A percentile compares a stretch with the other conserved stretches of the same genome.
Evolutionary conservation across 1,140 invertebrate genomes (phyloP).

Genomic region (Lineus longissimus): DNA sequence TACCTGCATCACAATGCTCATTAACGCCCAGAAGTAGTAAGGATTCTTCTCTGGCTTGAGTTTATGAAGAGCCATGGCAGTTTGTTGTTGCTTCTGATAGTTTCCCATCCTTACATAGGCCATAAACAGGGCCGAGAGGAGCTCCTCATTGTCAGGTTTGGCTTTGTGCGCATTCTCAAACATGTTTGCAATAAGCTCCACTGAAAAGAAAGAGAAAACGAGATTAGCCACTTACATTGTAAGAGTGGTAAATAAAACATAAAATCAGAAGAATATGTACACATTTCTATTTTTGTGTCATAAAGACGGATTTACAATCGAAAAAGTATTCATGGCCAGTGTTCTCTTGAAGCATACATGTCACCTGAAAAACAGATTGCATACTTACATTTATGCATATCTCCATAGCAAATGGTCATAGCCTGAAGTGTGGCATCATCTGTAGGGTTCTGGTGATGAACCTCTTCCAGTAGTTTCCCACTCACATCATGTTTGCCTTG

Average conservation of each 20-base stretch:
- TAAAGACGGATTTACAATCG: background rate
- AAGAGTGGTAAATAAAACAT: background rate
- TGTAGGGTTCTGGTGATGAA: slow-evolving; percentile 76
- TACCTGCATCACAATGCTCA: slow-evolving; percentile 92
- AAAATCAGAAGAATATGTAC: slow-evolving; percentile 4
- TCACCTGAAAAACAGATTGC: background rate
- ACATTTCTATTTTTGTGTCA: no score
- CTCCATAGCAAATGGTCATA: slow-evolving; percentile 92
- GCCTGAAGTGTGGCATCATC: slow-evolving; percentile 92
- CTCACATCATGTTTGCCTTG: slow-evolving; percentile 79
- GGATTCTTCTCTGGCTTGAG: slow-evolving; percentile 82
- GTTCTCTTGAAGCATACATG: background rate
- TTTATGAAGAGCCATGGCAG: slow-evolving; percentile 85
- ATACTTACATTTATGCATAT: slow-evolving; percentile 79
- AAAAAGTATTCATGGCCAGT: no score
- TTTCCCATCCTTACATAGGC: slow-evolving; percentile 85
- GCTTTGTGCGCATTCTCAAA: slow-evolving; percentile 84
- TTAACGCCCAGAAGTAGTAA: slow-evolving; percentile 96
- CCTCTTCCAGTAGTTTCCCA: slow-evolving; percentile 67
- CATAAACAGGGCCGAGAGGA: slow-evolving; percentile 91
- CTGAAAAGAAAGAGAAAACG: slow-evolving; percentile 43
- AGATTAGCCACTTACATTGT: background rate
- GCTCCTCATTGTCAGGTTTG: slow-evolving; percentile 84
- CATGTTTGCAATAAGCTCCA: slow-evolving; percentile 72
- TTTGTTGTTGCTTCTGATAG: slow-evolving; percentile 85